A percentile compares a stretch with the other conserved stretches of the same genome.
Evolutionary conservation across 2,113 vertebrate species (phyloP).

Genomic region (Ochotona princeps): DNA sequence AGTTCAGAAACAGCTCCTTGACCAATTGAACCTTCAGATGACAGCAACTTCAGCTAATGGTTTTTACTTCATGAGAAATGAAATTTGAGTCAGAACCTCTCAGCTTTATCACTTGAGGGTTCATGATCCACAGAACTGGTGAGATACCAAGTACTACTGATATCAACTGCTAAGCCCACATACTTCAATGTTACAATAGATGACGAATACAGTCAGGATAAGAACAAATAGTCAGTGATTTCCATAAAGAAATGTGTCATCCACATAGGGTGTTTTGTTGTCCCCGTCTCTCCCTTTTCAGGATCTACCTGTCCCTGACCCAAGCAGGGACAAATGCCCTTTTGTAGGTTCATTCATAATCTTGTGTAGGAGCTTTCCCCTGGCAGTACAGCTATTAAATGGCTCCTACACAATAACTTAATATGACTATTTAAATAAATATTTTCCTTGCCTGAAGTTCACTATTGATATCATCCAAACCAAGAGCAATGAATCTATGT

Average conservation of each 20-base stretch:
- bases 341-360: not conserved
- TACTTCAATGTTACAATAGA: not conserved
- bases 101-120: not conserved
- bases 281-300: not conserved
- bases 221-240: not conserved
- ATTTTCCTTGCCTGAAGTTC: not conserved
- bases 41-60: not conserved
- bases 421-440: not conserved
- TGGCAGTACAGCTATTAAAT: fast-evolving
- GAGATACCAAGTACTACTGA: not conserved
- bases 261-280: not conserved
- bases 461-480: not conserved
- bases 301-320: not conserved
- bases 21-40: not conserved
- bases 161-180: not conserved
- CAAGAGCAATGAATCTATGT: not conserved
- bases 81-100: not conserved
- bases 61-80: too few relatives aligned
- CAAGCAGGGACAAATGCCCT: not conserved
- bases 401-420: not conserved
- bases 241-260: not conserved
- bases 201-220: not conserved
- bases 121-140: not conserved
- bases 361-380: not conserved
- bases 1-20: not conserved